Percentiles rank a stretch among this genome's conserved stretches.
Evolutionary conservation across 2,888 invertebrate species (phyloP).

Genomic region (Idaea dimidiata): DNA sequence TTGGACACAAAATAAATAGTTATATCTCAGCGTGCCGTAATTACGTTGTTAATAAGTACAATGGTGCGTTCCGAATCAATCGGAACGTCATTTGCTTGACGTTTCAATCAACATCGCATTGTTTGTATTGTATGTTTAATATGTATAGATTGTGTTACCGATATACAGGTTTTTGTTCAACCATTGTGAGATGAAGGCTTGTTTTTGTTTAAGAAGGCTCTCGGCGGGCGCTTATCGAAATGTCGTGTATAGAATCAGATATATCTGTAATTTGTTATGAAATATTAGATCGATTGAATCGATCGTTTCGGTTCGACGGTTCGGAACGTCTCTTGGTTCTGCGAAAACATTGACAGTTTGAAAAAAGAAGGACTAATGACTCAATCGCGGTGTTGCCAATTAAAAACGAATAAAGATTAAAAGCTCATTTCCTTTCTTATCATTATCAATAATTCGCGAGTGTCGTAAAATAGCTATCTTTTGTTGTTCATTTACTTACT

Average conservation of each 20-base stretch:
- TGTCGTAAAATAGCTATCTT: constrained; percentile 31
- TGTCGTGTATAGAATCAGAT: constrained; percentile 50
- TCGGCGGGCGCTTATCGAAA: constrained; percentile 45
- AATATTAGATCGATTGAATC: constrained; percentile 52
- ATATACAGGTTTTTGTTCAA: constrained; percentile 68
- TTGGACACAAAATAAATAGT: constrained; percentile 76
- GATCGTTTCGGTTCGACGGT: constrained; percentile 27
- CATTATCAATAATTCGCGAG: constrained; percentile 41
- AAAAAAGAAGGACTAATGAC: constrained; percentile 14
- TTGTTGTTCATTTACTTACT: constrained; percentile 40
- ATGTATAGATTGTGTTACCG: constrained; percentile 78
- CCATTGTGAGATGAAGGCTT: constrained; percentile 57
- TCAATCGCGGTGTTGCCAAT: constrained; percentile 26
- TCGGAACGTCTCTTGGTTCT: constrained; percentile 16
- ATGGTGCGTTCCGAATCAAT: constrained; percentile 68
- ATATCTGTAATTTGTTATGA: constrained; percentile 65
- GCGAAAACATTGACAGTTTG: constrained; percentile 17
- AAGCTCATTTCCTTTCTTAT: constrained; percentile 28
- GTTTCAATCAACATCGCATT: constrained; percentile 79
- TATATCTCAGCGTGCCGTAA: constrained; percentile 73
- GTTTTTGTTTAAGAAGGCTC: constrained; percentile 53
- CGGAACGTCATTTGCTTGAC: constrained; percentile 73
- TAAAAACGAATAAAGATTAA: constrained; percentile 38
- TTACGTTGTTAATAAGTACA: constrained; percentile 77
- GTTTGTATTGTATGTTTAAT: constrained; percentile 79